Percentiles rank a stretch among this genome's conserved stretches.
Evolutionary conservation across 2,113 vertebrate genomes (phyloP).

Genomic region (Alouatta palliata): DNA sequence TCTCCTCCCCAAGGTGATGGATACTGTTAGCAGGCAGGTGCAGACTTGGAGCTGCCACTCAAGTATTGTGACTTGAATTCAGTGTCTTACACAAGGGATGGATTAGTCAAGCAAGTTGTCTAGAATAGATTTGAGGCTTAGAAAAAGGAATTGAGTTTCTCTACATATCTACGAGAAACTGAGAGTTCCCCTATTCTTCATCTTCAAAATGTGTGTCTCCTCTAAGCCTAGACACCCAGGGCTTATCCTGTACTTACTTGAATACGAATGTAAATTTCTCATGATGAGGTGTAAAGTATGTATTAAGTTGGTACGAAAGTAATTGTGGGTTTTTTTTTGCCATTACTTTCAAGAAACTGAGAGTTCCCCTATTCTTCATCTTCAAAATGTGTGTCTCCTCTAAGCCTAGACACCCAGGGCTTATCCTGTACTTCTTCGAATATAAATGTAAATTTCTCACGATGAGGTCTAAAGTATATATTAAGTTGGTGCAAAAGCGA

Average conservation of each 20-base stretch:
- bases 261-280: not conserved
- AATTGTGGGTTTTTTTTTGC: too few species aligned
- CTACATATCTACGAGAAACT: not conserved
- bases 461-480: not conserved
- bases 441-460: not conserved
- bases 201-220: not conserved
- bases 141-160: not conserved
- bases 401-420: too few species aligned
- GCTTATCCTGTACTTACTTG: not conserved
- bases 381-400: not conserved
- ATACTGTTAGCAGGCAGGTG: not conserved
- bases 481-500: too few species aligned
- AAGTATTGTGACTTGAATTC: not conserved
- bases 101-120: not conserved
- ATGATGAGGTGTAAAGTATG: not conserved
- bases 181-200: not conserved
- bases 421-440: not conserved
- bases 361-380: not conserved
- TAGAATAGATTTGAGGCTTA: not conserved
- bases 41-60: not conserved
- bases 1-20: not conserved
- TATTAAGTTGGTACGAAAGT: too few species aligned
- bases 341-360: not conserved
- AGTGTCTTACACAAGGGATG: not conserved
- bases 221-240: too few species aligned